These are phyloP conservation scores for Slavum lentiscoides DNA, from an alignment of 2,888 invertebrate genomes.

Conservation along the genomic window DNA sequence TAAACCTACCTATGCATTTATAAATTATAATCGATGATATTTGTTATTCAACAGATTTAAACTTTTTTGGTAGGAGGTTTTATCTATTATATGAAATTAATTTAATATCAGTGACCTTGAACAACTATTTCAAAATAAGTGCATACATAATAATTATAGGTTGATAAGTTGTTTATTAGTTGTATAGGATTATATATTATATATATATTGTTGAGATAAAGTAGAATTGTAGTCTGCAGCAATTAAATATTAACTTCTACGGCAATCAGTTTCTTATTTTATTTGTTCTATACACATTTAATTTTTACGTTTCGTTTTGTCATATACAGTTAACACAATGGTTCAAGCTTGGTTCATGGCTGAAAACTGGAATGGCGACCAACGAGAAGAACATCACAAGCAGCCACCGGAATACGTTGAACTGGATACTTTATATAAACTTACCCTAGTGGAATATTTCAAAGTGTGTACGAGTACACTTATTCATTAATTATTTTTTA, in stretches of 20 bases:
- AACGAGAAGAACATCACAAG: slow-evolving; percentile 79
- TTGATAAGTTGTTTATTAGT: neutral
- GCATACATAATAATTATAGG: too few species aligned
- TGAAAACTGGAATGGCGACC: slow-evolving; percentile 64
- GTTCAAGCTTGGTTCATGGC: slow-evolving; percentile 58
- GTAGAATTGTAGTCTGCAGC: neutral
- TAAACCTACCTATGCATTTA: too few species aligned
- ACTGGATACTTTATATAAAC: slow-evolving; percentile 68
- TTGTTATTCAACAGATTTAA: too few species aligned
- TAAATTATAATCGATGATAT: too few species aligned
- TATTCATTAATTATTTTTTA: too few species aligned
- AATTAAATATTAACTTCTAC: neutral
- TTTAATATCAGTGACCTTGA: too few species aligned
- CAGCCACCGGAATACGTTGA: slow-evolving; percentile 74
- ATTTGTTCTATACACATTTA: neutral
- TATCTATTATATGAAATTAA: too few species aligned
- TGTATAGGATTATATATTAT: neutral
- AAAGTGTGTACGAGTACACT: slow-evolving; percentile 64
- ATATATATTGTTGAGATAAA: neutral
- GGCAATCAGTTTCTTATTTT: neutral
- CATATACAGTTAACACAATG: slow-evolving; percentile 54
- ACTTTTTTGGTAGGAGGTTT: too few species aligned
- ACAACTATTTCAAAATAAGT: too few species aligned
- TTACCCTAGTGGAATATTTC: slow-evolving; percentile 88
- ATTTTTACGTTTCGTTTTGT: neutral